Conservation (phyloP, 2,888 invertebrate genomes). For the Drosophila mimica region DNA sequence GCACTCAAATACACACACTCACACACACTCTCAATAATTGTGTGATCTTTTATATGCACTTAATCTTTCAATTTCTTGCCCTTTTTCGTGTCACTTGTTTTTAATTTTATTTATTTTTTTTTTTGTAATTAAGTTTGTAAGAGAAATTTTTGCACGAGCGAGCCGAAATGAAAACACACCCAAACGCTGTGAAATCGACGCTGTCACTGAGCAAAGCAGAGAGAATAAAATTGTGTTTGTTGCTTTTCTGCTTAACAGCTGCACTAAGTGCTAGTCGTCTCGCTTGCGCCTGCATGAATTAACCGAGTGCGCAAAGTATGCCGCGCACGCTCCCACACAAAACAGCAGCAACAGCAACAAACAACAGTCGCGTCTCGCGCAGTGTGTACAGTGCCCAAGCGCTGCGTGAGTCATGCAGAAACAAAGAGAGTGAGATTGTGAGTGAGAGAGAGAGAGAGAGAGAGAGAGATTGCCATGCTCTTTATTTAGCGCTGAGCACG, state of each 20-base stretch:
- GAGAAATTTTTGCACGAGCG: constrained; percentile 41
- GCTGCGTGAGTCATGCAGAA: constrained; percentile 60
- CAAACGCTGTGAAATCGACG: constrained; percentile 79
- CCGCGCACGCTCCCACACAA: constrained; percentile 69
- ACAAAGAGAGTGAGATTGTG: constrained; percentile 1
- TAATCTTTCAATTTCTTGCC: constrained; percentile 29
- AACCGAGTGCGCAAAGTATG: constrained; percentile 43
- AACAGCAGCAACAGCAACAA: constrained; percentile 25
- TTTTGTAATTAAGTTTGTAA: constrained; percentile 50
- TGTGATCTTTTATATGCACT: constrained; percentile 12
- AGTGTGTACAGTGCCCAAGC: constrained; percentile 18
- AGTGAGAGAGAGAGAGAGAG: constrained; percentile 1
- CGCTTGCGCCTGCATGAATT: constrained; percentile 11
- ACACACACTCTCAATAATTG: neutral
- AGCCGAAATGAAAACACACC: constrained; percentile 72
- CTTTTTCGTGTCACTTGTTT: constrained; percentile 44
- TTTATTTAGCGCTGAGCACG: constrained; percentile 26
- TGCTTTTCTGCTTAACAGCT: constrained; percentile 43
- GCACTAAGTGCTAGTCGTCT: constrained; percentile 28
- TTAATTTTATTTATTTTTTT: neutral
- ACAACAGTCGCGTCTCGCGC: constrained; percentile 51
- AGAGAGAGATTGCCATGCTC: constrained; percentile 10
- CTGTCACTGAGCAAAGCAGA: constrained; percentile 65
- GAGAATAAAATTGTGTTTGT: constrained; percentile 40
- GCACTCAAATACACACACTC: constrained; percentile 43